Evolutionary conservation across 2,888 invertebrate species (phyloP).

Genomic region (Dolomedes plantarius): DNA sequence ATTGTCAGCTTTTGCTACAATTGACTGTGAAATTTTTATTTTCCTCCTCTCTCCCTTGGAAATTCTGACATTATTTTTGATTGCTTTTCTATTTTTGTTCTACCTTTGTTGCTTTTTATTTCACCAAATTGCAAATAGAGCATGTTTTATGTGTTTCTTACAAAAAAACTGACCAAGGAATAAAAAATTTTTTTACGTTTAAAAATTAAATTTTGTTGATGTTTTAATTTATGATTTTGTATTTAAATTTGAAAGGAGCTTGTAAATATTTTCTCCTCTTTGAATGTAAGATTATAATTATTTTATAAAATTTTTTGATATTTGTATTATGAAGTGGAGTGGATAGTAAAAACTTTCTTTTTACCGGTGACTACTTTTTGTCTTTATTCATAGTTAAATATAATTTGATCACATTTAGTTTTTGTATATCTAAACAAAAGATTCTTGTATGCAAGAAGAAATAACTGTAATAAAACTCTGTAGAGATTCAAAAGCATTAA

Average conservation of each 20-base stretch:
- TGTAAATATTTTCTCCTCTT: slow-evolving; percentile 5
- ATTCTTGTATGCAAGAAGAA: neutral
- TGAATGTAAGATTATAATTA: slow-evolving; percentile 1
- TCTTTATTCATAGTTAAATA: neutral
- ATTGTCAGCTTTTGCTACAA: too few relatives aligned
- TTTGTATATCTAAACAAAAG: neutral
- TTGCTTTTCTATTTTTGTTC: too few relatives aligned
- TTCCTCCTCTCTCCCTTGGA: too few relatives aligned
- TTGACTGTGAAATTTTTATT: too few relatives aligned
- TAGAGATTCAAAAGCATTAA: neutral
- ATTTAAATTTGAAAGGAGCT: slow-evolving; percentile 11
- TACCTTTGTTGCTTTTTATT: too few relatives aligned
- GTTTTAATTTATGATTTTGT: slow-evolving; percentile 11
- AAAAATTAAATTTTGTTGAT: neutral
- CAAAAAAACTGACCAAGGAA: slow-evolving; percentile 7
- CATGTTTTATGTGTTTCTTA: too few relatives aligned
- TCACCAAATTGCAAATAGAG: too few relatives aligned
- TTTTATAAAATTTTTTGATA: slow-evolving; percentile 5
- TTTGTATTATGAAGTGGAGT: neutral
- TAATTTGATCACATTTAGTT: neutral
- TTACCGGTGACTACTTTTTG: slow-evolving; percentile 41
- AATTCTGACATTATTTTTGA: too few relatives aligned
- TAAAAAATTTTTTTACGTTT: neutral
- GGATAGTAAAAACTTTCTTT: slow-evolving; percentile 7
- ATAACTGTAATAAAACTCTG: neutral